phyloP scores from a whole-genome alignment of 1,140 invertebrate species.

The Palaemon carinicauda region DNA sequence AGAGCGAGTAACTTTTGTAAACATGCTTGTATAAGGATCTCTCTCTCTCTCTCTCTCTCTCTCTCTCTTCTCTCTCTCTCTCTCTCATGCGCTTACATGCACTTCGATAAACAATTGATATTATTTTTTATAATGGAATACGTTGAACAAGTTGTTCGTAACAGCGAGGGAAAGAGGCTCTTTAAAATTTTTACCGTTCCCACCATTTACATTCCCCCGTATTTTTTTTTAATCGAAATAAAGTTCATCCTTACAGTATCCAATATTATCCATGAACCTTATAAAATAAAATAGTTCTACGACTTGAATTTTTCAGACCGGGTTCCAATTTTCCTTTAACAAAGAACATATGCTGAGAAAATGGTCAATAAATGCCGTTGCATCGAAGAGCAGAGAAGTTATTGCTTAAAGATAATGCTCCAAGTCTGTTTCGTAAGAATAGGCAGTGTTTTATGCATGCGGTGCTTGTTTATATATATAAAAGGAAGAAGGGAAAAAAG shows the following conservation, averaged over 20 bases:
- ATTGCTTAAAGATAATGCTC: slow-evolving; percentile 6
- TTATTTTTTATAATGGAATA: too few species aligned
- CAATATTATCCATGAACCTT: background rate
- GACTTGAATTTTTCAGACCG: background rate
- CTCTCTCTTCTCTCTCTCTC: background rate
- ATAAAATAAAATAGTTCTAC: background rate
- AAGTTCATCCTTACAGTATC: background rate
- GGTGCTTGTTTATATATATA: background rate
- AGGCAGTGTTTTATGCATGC: background rate
- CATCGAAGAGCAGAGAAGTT: background rate
- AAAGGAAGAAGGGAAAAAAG: background rate
- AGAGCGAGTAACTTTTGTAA: too few species aligned
- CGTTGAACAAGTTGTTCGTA: too few species aligned
- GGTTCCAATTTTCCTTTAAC: background rate
- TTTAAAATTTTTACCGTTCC: too few species aligned
- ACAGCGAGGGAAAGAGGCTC: too few species aligned
- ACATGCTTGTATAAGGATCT: too few species aligned
- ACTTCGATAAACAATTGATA: too few species aligned
- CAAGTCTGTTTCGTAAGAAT: background rate
- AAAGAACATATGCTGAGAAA: background rate
- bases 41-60: background rate
- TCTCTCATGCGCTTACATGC: background rate
- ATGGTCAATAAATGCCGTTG: slow-evolving; percentile 7
- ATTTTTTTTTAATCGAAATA: background rate
- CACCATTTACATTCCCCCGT: too few species aligned